Conservation (phyloP, 2,888 invertebrate genomes). For the Melieria crassipennis region DNA sequence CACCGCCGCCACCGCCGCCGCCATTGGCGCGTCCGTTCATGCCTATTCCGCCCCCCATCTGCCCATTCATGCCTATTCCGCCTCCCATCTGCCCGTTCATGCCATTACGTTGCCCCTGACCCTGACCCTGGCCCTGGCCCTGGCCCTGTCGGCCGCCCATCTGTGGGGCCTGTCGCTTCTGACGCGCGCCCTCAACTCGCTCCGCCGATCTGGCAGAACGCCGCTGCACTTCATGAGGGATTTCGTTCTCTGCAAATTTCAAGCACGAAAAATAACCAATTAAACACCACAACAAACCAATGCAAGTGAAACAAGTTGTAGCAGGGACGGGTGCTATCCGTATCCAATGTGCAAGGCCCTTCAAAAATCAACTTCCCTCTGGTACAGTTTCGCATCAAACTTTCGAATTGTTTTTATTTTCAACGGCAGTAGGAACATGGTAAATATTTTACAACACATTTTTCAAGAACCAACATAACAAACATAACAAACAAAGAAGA, state of each 20-base stretch:
- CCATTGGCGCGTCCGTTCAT: conserved; percentile 5
- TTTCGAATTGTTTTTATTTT: too few species aligned
- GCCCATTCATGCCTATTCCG: conserved; percentile 2
- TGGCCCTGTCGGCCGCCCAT: background rate
- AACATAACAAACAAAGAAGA: too few species aligned
- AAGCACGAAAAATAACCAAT: background rate
- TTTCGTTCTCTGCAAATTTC: conserved; percentile 24
- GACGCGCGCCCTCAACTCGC: background rate
- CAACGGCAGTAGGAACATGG: too few species aligned
- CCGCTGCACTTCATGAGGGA: background rate
- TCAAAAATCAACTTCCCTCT: too few species aligned
- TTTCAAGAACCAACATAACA: too few species aligned
- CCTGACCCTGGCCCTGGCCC: background rate
- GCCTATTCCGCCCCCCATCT: conserved; percentile 8
- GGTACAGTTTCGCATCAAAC: too few species aligned
- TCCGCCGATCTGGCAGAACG: background rate
- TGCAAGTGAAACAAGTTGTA: too few species aligned
- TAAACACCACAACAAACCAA: too few species aligned
- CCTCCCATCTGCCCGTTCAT: conserved; percentile 4
- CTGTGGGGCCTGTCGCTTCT: background rate
- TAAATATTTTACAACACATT: too few species aligned
- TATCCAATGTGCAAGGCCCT: too few species aligned
- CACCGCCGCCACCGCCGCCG: conserved; percentile 8
- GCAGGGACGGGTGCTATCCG: too few species aligned
- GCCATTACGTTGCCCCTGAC: background rate